phyloP scores from a whole-genome alignment of 2,888 invertebrate species.

The Tipula unca region DNA sequence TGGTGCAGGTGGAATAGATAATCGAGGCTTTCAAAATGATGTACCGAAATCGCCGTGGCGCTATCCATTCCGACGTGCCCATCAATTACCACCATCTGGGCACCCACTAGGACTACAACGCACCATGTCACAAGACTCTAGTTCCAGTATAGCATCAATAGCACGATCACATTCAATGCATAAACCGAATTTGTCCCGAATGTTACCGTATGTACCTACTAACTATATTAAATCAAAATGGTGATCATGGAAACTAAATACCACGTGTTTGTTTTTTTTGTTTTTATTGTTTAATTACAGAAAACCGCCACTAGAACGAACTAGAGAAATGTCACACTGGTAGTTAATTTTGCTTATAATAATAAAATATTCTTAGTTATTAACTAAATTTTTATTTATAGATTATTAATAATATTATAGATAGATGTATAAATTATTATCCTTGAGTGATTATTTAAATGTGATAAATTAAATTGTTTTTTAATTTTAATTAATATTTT shows the following conservation, averaged over 20 bases:
- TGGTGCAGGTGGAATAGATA: slow-evolving; percentile 49
- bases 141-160: slow-evolving; percentile 50
- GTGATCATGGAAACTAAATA: not conserved
- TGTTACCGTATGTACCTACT: slow-evolving; percentile 41
- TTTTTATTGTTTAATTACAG: slow-evolving; percentile 28
- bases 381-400: slow-evolving; percentile 14
- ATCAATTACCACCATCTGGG: slow-evolving; percentile 30
- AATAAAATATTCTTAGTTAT: not conserved
- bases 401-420: not conserved
- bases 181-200: slow-evolving; percentile 38
- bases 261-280: not conserved
- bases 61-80: slow-evolving; percentile 49
- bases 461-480: slow-evolving; percentile 18
- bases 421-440: slow-evolving; percentile 9
- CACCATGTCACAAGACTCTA: slow-evolving; percentile 50
- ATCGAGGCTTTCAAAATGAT: slow-evolving; percentile 58
- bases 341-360: not conserved
- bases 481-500: slow-evolving; percentile 14
- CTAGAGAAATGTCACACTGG: slow-evolving; percentile 19
- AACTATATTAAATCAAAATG: slow-evolving; percentile 15
- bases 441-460: slow-evolving; percentile 19
- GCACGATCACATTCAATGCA: slow-evolving; percentile 42
- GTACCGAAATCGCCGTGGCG: slow-evolving; percentile 68
- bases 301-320: slow-evolving; percentile 40
- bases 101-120: slow-evolving; percentile 45